Percentiles rank a stretch among this genome's conserved stretches.
Evolutionary conservation across 1,140 invertebrate genomes (phyloP).

Genomic region (Lepidurus apus): DNA sequence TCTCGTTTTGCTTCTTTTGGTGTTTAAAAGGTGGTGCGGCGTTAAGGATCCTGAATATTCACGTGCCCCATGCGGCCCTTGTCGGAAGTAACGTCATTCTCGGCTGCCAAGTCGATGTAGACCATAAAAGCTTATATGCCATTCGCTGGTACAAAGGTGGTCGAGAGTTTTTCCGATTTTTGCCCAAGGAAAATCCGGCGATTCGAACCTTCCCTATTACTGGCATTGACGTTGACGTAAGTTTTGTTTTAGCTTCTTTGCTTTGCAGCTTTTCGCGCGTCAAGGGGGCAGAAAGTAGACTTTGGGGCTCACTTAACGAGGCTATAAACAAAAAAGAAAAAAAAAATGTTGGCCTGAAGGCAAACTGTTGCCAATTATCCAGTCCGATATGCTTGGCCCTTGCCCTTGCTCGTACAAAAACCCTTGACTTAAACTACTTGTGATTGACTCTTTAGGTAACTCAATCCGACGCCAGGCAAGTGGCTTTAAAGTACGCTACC

Average conservation of each 20-base stretch:
- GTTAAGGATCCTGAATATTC: slow-evolving; percentile 19
- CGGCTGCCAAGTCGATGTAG: background rate
- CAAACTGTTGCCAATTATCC: background rate
- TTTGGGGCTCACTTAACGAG: background rate
- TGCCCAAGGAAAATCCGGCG: slow-evolving; percentile 46
- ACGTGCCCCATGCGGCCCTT: slow-evolving; percentile 9
- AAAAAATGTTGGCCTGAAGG: background rate
- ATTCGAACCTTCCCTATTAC: slow-evolving; percentile 41
- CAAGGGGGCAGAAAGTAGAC: background rate
- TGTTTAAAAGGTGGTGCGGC: background rate
- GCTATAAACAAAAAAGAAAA: background rate
- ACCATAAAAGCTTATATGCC: slow-evolving; percentile 49
- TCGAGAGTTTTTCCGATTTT: slow-evolving; percentile 56
- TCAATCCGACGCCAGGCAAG: background rate
- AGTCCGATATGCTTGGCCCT: background rate
- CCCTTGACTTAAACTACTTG: background rate
- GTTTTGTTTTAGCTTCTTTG: slow-evolving; percentile 26
- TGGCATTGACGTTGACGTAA: slow-evolving; percentile 44
- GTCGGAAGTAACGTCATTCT: slow-evolving; percentile 21
- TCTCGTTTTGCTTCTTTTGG: background rate
- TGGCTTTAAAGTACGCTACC: background rate
- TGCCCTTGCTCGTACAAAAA: background rate
- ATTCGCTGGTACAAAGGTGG: slow-evolving; percentile 63
- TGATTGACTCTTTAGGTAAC: slow-evolving; percentile 11
- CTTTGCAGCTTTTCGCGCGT: background rate